A percentile compares a stretch with the other conserved stretches of the same genome.
phyloP scores from a whole-genome alignment of 2,888 invertebrate species.

The Altica lythri region DNA sequence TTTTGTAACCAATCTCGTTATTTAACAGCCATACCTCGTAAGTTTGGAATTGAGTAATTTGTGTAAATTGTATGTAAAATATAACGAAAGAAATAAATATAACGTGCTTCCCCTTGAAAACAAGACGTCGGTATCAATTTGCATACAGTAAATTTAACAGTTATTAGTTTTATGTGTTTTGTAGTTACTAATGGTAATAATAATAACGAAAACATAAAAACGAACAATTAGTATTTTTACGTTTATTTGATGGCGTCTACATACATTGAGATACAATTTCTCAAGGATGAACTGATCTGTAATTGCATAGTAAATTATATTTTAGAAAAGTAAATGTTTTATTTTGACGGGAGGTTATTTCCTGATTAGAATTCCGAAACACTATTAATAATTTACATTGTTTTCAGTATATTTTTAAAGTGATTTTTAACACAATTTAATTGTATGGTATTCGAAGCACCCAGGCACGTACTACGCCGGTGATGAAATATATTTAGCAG shows the following conservation, averaged over 20 bases:
- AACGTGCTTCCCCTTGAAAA: no score
- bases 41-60: no score
- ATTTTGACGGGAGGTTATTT: slow-evolving; percentile 23
- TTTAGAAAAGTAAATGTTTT: slow-evolving; percentile 15
- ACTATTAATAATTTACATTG: slow-evolving; percentile 26
- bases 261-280: slow-evolving; percentile 12
- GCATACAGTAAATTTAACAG: no score
- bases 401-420: slow-evolving; percentile 25
- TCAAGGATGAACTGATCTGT: slow-evolving; percentile 10
- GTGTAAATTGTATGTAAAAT: no score
- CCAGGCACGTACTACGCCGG: slow-evolving; percentile 29
- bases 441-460: slow-evolving; percentile 26
- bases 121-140: no score
- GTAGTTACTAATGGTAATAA: not conserved
- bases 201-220: slow-evolving; percentile 15
- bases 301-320: slow-evolving; percentile 22
- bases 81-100: no score
- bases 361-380: slow-evolving; percentile 25
- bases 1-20: no score
- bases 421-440: slow-evolving; percentile 28
- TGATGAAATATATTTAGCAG: slow-evolving; percentile 31
- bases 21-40: no score
- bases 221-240: slow-evolving; percentile 17
- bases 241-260: slow-evolving; percentile 11
- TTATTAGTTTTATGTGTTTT: not conserved